Percentiles rank a stretch among this genome's conserved stretches.
Evolutionary conservation across 2,797 vertebrate species (phyloP).

Genomic region (Euthynnus affinis): DNA sequence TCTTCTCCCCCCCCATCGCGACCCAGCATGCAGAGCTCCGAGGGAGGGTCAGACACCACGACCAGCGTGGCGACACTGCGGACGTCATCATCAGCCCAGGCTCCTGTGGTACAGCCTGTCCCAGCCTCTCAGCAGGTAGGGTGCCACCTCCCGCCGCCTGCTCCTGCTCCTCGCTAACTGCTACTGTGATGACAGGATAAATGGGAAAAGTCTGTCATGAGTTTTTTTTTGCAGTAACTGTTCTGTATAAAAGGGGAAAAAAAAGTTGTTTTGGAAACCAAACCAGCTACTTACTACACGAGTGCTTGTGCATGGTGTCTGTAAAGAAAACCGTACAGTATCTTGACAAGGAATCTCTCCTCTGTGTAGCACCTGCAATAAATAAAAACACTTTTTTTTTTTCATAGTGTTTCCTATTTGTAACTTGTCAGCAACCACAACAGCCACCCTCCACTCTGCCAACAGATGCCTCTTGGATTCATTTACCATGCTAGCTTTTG

Average conservation of each 20-base stretch:
- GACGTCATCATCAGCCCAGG: conserved; percentile 90
- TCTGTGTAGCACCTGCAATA: conserved; percentile 8
- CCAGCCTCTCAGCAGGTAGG: conserved; percentile 96
- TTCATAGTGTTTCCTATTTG: conserved; percentile 17
- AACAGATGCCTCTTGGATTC: conserved; percentile 22
- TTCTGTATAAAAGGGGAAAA: conserved; percentile 10
- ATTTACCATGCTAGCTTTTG: conserved; percentile 16
- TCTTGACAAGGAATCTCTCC: conserved; percentile 7
- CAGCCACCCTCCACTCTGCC: conserved; percentile 14
- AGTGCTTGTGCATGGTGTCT: conserved; percentile 6
- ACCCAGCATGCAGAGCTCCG: conserved; percentile 95
- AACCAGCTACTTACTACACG: neutral
- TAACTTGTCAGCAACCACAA: conserved; percentile 19
- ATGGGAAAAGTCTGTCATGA: conserved; percentile 18
- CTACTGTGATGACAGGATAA: conserved; percentile 22
- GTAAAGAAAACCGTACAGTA: neutral
- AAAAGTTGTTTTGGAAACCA: conserved; percentile 19
- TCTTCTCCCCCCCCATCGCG: conserved; percentile 17
- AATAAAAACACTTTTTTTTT: conserved; percentile 6
- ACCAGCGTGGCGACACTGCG: conserved; percentile 89
- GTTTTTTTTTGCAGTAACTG: conserved; percentile 2
- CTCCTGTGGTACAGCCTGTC: conserved; percentile 93
- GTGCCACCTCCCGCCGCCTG: conserved; percentile 14
- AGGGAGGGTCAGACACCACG: conserved; percentile 91
- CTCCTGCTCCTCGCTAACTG: conserved; percentile 1